Percentiles rank a stretch among this genome's conserved stretches.
Conservation (phyloP, 2,797 vertebrate species). For the Sebastes cheni region DNA sequence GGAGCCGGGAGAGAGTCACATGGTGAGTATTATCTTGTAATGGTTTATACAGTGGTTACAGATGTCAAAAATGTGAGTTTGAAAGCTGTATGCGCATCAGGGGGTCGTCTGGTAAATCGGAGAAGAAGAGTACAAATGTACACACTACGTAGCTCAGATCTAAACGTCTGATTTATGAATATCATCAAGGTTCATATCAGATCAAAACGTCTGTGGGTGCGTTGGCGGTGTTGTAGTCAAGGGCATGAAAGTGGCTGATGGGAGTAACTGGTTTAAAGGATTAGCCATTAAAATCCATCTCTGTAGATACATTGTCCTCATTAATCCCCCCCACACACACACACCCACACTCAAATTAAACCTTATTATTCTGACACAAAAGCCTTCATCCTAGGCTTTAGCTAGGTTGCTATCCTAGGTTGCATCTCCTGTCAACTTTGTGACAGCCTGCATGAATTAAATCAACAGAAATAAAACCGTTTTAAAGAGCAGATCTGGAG, state of each 20-base stretch:
- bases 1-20: slow-evolving; percentile 96
- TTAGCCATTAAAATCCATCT: slow-evolving; percentile 60
- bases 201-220: slow-evolving; percentile 13
- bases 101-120: not conserved
- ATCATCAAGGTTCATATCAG: not conserved
- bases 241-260: slow-evolving; percentile 43
- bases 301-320: slow-evolving; percentile 54
- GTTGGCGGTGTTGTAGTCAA: not conserved
- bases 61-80: not conserved
- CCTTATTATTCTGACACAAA: slow-evolving; percentile 46
- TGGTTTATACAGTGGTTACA: not conserved
- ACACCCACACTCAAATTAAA: slow-evolving; percentile 41
- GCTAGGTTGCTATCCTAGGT: too few species aligned
- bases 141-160: not conserved
- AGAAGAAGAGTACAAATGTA: not conserved
- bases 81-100: not conserved
- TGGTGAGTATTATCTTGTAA: slow-evolving; percentile 84
- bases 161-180: not conserved
- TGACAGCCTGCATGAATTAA: not conserved
- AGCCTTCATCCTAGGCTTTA: slow-evolving; percentile 3
- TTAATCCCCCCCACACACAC: slow-evolving; percentile 36
- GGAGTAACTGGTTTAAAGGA: slow-evolving; percentile 70
- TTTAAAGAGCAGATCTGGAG: not conserved
- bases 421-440: not conserved
- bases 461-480: not conserved